Conservation (phyloP, 2,888 invertebrate genomes). For the Octodonta nipae region DNA sequence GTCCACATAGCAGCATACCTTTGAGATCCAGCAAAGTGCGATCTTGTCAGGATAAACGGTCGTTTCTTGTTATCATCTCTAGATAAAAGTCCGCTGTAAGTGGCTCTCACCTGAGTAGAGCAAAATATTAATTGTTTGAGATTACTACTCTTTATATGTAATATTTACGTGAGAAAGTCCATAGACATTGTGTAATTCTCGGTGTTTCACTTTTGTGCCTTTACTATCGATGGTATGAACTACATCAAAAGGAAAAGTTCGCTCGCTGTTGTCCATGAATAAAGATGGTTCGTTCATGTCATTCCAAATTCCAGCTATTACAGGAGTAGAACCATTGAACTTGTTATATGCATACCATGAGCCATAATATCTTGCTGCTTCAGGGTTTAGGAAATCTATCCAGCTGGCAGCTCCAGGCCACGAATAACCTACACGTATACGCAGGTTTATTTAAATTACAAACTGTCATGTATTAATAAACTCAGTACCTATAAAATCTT, state of each 20-base stretch:
- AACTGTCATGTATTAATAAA: too few relatives aligned
- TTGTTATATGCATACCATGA: conserved; percentile 42
- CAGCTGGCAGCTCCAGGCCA: conserved; percentile 94
- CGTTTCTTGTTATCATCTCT: conserved; percentile 46
- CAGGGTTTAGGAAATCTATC: conserved; percentile 81
- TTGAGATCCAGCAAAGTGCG: conserved; percentile 85
- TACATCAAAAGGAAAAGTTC: conserved; percentile 87
- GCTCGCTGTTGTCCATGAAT: conserved; percentile 56
- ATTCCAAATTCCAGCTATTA: conserved; percentile 79
- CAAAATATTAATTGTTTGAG: not conserved
- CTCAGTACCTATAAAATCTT: conserved; percentile 66
- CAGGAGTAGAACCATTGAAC: conserved; percentile 38
- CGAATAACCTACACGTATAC: conserved; percentile 54
- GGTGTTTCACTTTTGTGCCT: conserved; percentile 58
- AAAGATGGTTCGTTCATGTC: conserved; percentile 99
- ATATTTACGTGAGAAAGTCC: conserved; percentile 45
- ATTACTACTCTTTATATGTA: not conserved
- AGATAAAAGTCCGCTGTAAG: conserved; percentile 44
- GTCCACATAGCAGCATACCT: conserved; percentile 88
- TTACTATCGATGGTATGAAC: conserved; percentile 58
- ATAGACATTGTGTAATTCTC: conserved; percentile 88
- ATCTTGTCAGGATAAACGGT: conserved; percentile 81
- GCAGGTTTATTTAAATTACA: too few relatives aligned
- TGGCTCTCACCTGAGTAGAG: conserved; percentile 42
- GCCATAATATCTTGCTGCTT: conserved; percentile 65